phyloP scores from a whole-genome alignment of 37 sponge, comb jelly and placozoan species.

The Halisarca cf. caerulea region DNA sequence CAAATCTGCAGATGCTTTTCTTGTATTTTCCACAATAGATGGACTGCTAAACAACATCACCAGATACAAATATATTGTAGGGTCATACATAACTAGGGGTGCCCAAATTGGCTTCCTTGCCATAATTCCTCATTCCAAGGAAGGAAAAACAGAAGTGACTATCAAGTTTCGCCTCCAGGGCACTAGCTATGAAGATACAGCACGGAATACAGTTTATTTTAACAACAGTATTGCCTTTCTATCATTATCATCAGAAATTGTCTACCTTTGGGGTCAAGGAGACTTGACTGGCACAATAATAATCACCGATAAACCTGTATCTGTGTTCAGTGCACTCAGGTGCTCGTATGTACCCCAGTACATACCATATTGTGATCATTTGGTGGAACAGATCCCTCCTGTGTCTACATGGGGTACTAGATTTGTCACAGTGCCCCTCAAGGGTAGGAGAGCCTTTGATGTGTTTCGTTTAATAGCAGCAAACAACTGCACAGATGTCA shows the following conservation, averaged over 20 bases:
- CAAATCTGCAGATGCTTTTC: slow-evolving; percentile 36
- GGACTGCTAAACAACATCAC: neutral
- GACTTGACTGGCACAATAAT: slow-evolving; percentile 49
- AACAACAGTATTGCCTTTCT: neutral
- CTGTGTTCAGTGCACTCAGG: neutral
- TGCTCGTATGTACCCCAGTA: neutral
- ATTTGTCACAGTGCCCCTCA: slow-evolving; percentile 36
- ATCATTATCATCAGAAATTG: neutral
- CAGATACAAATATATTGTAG: neutral
- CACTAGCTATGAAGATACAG: neutral
- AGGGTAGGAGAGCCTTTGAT: neutral
- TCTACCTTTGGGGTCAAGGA: neutral
- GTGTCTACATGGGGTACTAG: slow-evolving; percentile 28
- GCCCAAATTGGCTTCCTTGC: slow-evolving; percentile 23
- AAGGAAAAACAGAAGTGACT: slow-evolving; percentile 21
- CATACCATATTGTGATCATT: slow-evolving; percentile 43
- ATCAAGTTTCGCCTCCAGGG: neutral
- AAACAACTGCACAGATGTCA: neutral
- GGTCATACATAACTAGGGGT: neutral
- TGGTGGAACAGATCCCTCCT: slow-evolving; percentile 64
- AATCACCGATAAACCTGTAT: slow-evolving; percentile 1
- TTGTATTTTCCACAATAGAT: slow-evolving; percentile 33
- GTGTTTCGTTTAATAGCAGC: slow-evolving; percentile 22
- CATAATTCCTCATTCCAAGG: neutral
- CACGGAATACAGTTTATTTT: neutral